phyloP scores from a whole-genome alignment of 2,797 vertebrate species.

The Epinephelus coioides region DNA sequence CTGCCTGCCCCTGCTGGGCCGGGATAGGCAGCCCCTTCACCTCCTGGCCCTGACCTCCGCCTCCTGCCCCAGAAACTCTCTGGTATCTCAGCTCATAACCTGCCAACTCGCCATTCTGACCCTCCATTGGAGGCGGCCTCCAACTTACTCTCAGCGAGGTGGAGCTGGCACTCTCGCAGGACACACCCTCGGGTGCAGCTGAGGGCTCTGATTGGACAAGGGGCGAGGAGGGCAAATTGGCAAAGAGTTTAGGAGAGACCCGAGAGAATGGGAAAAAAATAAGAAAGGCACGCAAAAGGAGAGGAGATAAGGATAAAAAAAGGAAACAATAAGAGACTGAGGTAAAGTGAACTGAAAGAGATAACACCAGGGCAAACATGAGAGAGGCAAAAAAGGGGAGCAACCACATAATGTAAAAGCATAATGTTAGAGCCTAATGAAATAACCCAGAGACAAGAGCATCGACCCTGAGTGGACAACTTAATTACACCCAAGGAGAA shows the following conservation, averaged over 20 bases:
- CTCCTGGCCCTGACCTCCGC: constrained; percentile 86
- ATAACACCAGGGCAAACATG: constrained; percentile 62
- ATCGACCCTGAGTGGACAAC: constrained; percentile 82
- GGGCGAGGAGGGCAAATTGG: constrained; percentile 85
- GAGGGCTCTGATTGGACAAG: constrained; percentile 92
- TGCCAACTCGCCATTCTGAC: constrained; percentile 91
- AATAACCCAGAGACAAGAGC: constrained; percentile 76
- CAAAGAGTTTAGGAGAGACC: constrained; percentile 70
- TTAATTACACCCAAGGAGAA: constrained; percentile 81
- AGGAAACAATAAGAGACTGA: constrained; percentile 78
- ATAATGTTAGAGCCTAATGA: constrained; percentile 69
- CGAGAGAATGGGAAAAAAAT: constrained; percentile 47
- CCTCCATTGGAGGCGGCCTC: constrained; percentile 91
- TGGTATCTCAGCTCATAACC: constrained; percentile 93
- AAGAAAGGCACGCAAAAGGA: constrained; percentile 72
- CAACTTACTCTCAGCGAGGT: constrained; percentile 97
- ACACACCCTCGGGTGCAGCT: constrained; percentile 93
- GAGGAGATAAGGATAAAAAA: constrained; percentile 77
- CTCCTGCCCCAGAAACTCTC: constrained; percentile 85
- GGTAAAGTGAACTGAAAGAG: constrained; percentile 71
- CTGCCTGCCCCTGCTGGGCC: constrained; percentile 86
- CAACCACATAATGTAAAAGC: constrained; percentile 61
- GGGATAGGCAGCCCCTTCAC: constrained; percentile 86
- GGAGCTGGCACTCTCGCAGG: constrained; percentile 93
- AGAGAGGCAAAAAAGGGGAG: constrained; percentile 43